Evolutionary conservation across 2,888 invertebrate species (phyloP).

Genomic region (Ischnura elegans): DNA sequence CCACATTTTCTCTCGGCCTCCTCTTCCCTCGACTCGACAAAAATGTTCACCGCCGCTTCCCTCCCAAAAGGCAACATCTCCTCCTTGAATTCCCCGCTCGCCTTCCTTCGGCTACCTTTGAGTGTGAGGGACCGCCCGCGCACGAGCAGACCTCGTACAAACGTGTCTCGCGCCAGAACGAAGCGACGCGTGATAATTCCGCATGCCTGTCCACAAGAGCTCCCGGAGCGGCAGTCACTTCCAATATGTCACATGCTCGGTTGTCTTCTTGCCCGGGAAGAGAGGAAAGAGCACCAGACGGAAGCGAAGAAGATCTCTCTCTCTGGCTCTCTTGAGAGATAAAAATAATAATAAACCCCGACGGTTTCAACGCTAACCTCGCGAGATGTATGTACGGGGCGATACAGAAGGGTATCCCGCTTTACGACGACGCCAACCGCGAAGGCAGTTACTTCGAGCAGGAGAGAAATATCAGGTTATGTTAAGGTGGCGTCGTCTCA

Average conservation of each 20-base stretch:
- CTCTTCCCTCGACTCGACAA: neutral
- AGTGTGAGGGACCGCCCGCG: neutral
- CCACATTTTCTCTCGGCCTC: neutral
- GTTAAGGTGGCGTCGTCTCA: neutral
- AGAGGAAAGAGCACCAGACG: neutral
- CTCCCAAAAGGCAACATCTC: neutral
- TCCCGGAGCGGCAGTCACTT: neutral
- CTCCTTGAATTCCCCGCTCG: neutral
- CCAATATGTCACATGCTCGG: neutral
- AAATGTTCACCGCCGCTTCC: neutral
- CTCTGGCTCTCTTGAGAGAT: neutral
- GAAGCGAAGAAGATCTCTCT: neutral
- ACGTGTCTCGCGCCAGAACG: neutral
- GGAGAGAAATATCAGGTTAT: constrained; percentile 6
- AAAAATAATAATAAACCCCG: neutral
- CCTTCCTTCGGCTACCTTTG: neutral
- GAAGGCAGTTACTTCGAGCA: neutral
- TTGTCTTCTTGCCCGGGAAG: neutral
- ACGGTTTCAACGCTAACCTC: neutral
- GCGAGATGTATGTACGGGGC: neutral
- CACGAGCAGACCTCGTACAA: neutral
- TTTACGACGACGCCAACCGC: neutral
- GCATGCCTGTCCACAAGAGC: neutral
- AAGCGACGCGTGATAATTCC: neutral
- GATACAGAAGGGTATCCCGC: constrained; percentile 4